Evolutionary conservation across 2,113 vertebrate species (phyloP), one percentile per base, ranked within the genome.

Genomic region (Anarhynchus alexandrinus): DNA sequence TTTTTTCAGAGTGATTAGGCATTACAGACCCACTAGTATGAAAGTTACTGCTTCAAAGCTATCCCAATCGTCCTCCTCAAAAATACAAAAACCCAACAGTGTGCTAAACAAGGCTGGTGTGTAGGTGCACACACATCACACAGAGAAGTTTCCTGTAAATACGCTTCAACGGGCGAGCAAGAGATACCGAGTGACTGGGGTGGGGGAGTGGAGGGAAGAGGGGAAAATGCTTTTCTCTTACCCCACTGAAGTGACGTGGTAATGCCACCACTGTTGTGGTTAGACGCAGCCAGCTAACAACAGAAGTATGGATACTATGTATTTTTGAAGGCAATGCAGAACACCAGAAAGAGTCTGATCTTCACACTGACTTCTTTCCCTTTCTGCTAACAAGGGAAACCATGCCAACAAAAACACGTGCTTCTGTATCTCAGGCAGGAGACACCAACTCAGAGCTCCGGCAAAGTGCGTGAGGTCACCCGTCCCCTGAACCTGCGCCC

Each of bases 31-130:
- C 45, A 8, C 11, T 45, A 32, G 22, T 30, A 36, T 0, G 11
- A 5, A 59, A 36, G n/a, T 14, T 62, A 43, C 67, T 40, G 51
- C 59, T 26, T 6, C 81, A 47, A 32, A 83, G 30, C 29, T 12
- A n/a, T n/a, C 72, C 23, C 30, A 66, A 1, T 3, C 6, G 0
- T 25, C 54, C 36, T 20, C 23, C 52, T 29, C 40, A 16, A 13
- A 22, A 32, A 30, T 2, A 40, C 43, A 58, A n/a, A 43, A 38
- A 32, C 3, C 0, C 40, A 62, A 2, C 6, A 0, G 15, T 1
- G 10, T 1, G 11, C 61, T 21, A 10, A 51, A 9, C 23, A 9
- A 15, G 67, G 58, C 77, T n/a, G 27, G 30, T 11, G 34, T 12
- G n/a, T 15, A 25, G 3, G 3, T 5, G 38, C 38, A 10, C 61